These are phyloP conservation scores for Elaphurus davidianus DNA, from an alignment of 2,113 vertebrate species.

Conservation along the genomic window DNA sequence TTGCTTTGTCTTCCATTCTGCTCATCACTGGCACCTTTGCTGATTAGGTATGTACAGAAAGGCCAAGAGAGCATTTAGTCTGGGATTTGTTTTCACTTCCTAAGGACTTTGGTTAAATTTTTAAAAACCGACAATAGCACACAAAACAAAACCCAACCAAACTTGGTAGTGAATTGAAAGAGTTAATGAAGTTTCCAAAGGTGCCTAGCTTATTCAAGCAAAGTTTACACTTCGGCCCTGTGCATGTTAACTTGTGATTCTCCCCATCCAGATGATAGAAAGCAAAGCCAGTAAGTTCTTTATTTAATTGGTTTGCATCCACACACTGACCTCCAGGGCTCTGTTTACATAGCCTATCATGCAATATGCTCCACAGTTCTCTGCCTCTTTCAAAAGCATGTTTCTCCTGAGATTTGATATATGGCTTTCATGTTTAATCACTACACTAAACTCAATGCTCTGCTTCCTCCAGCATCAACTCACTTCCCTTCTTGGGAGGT, in stretches of 20 bases:
- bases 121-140: neutral
- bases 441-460: constrained; percentile 69
- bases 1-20: neutral
- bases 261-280: constrained; percentile 60
- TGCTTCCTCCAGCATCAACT: constrained; percentile 64
- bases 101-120: neutral
- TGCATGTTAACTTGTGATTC: constrained; percentile 34
- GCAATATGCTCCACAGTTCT: constrained; percentile 62
- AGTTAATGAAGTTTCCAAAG: constrained; percentile 60
- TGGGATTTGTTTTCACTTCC: constrained; percentile 10
- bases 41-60: neutral
- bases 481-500: constrained; percentile 66
- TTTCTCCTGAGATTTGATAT: constrained; percentile 74
- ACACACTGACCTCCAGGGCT: constrained; percentile 64
- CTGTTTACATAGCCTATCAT: constrained; percentile 73
- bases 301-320: constrained; percentile 74
- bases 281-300: constrained; percentile 71
- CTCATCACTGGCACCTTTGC: neutral
- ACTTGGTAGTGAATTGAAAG: constrained; percentile 22
- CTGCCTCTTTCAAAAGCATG: constrained; percentile 64
- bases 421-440: constrained; percentile 73
- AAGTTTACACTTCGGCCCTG: constrained; percentile 53
- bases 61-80: neutral
- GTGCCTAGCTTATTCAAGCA: constrained; percentile 40
- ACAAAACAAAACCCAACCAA: neutral